Evolutionary conservation across 2,113 vertebrate genomes (phyloP), one percentile per base, ranked within the genome.

Genomic region (Grallaria varia): DNA sequence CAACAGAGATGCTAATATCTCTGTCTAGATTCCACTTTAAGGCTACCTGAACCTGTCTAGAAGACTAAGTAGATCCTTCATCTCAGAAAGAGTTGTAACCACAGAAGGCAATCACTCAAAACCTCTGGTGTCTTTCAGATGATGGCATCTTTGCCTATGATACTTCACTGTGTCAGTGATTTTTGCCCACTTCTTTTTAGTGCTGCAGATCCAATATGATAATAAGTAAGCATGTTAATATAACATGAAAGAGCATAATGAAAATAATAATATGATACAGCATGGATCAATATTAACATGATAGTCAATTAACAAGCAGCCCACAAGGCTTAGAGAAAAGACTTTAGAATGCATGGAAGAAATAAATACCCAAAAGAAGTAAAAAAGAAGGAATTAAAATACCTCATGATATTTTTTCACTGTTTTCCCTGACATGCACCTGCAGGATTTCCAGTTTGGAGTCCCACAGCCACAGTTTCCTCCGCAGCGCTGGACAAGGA

Each of bases 381-480:
- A 42, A 4, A 5, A 55, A 64, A 71, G 21, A 25, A 59, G 13
- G 42, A 58, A 42, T 6, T 8, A 42, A 81, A 94, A 33, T 98
- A 99, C 99, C 99, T 99, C 99, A 0, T 99, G 99, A 45, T 99
- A 98, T 88, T 99, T 99, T 88, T 96, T 98, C 53, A 98, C 97
- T 4, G 98, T 98, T 97, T 99, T 99, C 45, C 98, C 98, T 28
- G 99, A 98, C 56, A 91, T 96, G 39, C 99, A 99, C 0, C 71
- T 97, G 97, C 99, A 99, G 76, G 98, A 98, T 97, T 99, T 99
- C 99, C 99, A 99, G 96, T 96, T 97, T 1, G 95, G 74, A 1
- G 98, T 99, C 8, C 99, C 99, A 2, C 99, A 99, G 94, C 98
- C 99, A 44, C 99, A 99, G 92, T 99, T 99, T 14, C 99, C 99